A percentile compares a stretch with the other conserved stretches of the same genome.
Evolutionary conservation across 2,113 vertebrate genomes (phyloP).

Genomic region (Paradisaea rubra): DNA sequence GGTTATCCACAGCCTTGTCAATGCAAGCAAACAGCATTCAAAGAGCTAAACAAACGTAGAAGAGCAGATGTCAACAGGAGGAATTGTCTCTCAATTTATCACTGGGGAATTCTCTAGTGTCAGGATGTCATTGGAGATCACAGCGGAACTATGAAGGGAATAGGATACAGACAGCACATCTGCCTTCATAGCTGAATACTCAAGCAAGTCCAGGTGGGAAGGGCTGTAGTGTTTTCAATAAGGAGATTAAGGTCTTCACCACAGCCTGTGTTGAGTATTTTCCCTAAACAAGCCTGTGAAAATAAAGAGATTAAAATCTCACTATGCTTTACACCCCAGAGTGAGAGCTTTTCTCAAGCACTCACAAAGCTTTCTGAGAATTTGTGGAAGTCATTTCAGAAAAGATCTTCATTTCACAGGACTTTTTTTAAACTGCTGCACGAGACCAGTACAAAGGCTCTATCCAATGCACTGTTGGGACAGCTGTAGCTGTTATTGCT

Average conservation of each 20-base stretch:
- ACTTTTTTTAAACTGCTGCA: not conserved
- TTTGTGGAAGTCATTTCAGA: not conserved
- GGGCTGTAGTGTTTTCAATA: not conserved
- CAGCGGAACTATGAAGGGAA: not conserved
- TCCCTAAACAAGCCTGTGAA: not conserved
- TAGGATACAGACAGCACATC: not conserved
- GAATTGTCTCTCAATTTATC: not conserved
- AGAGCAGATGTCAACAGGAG: slow-evolving; percentile 45
- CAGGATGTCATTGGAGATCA: not conserved
- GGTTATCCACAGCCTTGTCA: not conserved
- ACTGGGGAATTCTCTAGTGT: not conserved
- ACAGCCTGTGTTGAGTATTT: not conserved
- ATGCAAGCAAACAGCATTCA: not conserved
- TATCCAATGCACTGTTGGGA: not conserved
- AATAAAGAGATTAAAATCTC: slow-evolving; percentile 18
- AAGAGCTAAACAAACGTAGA: not conserved
- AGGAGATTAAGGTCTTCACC: not conserved
- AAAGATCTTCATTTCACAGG: slow-evolving; percentile 14
- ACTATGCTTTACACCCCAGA: not conserved
- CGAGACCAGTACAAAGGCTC: not conserved
- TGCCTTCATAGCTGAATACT: slow-evolving; percentile 6
- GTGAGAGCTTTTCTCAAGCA: slow-evolving; percentile 12
- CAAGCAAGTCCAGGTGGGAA: not conserved
- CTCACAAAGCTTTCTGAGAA: slow-evolving; percentile 34
- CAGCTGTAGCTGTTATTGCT: not conserved